phyloP scores from a whole-genome alignment of 2,888 invertebrate species.

The Hofmannophila pseudospretella region DNA sequence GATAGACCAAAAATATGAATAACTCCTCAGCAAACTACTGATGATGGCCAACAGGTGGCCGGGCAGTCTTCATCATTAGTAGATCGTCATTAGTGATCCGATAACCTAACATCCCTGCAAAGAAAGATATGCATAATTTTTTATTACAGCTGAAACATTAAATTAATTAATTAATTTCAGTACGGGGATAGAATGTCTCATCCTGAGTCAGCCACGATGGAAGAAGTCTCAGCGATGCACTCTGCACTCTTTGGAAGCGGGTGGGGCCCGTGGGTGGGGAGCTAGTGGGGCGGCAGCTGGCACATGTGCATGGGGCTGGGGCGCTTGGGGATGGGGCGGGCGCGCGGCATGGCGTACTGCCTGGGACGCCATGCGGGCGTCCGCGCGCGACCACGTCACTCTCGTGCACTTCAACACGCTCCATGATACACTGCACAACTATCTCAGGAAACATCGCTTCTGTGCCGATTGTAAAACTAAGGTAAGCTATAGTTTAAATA shows the following conservation, averaged over 20 bases:
- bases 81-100: no score
- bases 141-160: no score
- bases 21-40: no score
- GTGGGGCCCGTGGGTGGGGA: slow-evolving; percentile 85
- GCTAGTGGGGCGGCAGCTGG: slow-evolving; percentile 82
- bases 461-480: slow-evolving; percentile 96
- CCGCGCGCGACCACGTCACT: slow-evolving; percentile 90
- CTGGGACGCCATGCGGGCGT: slow-evolving; percentile 90
- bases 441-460: slow-evolving; percentile 95
- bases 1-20: no score
- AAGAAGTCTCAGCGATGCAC: slow-evolving; percentile 94
- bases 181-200: slow-evolving; percentile 85
- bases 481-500: slow-evolving; percentile 69
- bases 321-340: slow-evolving; percentile 81
- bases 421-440: slow-evolving; percentile 91
- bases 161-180: no score
- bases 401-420: slow-evolving; percentile 91
- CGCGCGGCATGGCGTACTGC: slow-evolving; percentile 87
- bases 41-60: no score
- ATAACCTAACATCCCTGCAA: no score
- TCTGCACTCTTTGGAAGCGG: slow-evolving; percentile 93
- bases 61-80: no score
- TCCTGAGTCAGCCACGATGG: slow-evolving; percentile 88
- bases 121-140: no score
- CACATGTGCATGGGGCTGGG: slow-evolving; percentile 87